Evolutionary conservation across 2,888 invertebrate species (phyloP).

Genomic region (Eristalinus aeneus): DNA sequence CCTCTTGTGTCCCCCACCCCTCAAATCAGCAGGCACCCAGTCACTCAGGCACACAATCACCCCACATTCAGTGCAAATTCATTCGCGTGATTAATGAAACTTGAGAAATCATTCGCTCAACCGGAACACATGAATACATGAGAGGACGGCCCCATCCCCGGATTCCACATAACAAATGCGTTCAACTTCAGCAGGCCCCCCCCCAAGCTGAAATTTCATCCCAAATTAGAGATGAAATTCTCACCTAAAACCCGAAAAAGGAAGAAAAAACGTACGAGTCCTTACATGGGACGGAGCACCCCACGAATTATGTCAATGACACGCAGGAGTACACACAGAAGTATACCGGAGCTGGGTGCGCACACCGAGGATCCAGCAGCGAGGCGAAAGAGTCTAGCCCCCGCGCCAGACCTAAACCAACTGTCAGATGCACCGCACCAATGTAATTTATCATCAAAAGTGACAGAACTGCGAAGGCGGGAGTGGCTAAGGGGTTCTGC

Average conservation of each 20-base stretch:
- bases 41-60: neutral
- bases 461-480: constrained; percentile 56
- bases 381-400: constrained; percentile 2
- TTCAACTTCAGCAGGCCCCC: constrained; percentile 7
- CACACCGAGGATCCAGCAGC: neutral
- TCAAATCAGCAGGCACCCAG: neutral
- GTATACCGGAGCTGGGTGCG: neutral
- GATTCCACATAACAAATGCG: constrained; percentile 7
- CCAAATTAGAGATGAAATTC: constrained; percentile 64
- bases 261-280: constrained; percentile 1
- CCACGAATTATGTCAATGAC: constrained; percentile 64
- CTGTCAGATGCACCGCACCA: constrained; percentile 64
- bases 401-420: constrained; percentile 29
- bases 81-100: constrained; percentile 66
- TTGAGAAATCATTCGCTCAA: constrained; percentile 62
- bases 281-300: constrained; percentile 20
- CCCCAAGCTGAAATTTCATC: constrained; percentile 50
- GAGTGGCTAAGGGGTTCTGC: constrained; percentile 58
- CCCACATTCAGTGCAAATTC: constrained; percentile 40
- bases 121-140: constrained; percentile 63
- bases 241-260: constrained; percentile 29
- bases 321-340: constrained; percentile 49
- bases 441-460: constrained; percentile 66
- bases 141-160: constrained; percentile 26
- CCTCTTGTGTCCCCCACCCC: constrained; percentile 1